A percentile compares a stretch with the other conserved stretches of the same genome.
These are phyloP conservation scores for Drosophila monieri DNA, from an alignment of 2,888 invertebrate species.

Conservation along the genomic window DNA sequence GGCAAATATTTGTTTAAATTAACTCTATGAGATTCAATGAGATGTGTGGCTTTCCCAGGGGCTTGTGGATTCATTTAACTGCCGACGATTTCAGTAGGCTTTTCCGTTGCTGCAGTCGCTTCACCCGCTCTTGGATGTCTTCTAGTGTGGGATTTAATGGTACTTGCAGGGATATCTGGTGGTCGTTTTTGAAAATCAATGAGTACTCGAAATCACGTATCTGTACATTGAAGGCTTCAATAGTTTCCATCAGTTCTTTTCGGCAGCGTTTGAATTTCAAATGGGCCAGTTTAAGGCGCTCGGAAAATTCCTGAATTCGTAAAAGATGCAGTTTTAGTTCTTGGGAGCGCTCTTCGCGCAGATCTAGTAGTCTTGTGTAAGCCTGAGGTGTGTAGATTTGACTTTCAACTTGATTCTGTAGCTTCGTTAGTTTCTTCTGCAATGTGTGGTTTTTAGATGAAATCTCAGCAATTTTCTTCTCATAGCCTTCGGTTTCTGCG, in stretches of 20 bases:
- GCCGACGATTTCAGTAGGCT: conserved; percentile 7
- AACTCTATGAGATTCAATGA: conserved; percentile 22
- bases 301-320: conserved; percentile 16
- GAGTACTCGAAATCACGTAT: conserved; percentile 18
- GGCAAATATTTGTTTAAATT: conserved; percentile 43
- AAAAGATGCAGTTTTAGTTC: conserved; percentile 6
- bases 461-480: conserved; percentile 4
- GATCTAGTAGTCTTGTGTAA: conserved; percentile 1
- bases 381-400: background rate
- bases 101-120: conserved; percentile 7
- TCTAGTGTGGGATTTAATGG: conserved; percentile 2
- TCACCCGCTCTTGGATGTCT: conserved; percentile 4
- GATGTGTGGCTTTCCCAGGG: conserved; percentile 1
- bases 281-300: conserved; percentile 13
- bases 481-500: background rate
- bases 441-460: conserved; percentile 15
- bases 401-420: background rate
- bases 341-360: background rate
- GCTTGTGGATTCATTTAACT: conserved; percentile 10
- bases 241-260: conserved; percentile 3
- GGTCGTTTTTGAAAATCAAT: background rate
- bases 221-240: conserved; percentile 29
- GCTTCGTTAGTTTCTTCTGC: background rate
- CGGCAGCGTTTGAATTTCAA: conserved; percentile 13
- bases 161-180: conserved; percentile 15